Evolutionary conservation across 2,797 vertebrate species (phyloP), one percentile per base, ranked within the genome.

Genomic region (Pelochelys cantorii): DNA sequence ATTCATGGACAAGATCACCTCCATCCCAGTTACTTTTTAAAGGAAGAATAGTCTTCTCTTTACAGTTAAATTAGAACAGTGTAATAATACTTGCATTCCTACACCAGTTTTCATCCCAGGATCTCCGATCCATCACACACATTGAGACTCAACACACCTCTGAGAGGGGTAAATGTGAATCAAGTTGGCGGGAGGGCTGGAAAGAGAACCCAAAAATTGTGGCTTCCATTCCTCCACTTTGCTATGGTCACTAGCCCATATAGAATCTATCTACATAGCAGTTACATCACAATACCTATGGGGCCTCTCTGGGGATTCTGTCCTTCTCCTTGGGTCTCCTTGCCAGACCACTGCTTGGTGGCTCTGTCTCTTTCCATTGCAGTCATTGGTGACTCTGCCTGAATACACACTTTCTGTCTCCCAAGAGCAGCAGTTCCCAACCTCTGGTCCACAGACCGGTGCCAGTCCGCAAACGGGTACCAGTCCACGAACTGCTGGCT

Each of bases 121-220:
- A 79, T 5, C 62, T 83, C 14, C 79, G 42, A 89, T 11, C 55
- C 79, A 90, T 86, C 48, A 42, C n/a, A 71, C 90, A 56, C 52
- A 74, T 65, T 65, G 17, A n/a, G 25, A 42, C 65, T 13, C 88
- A 81, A 79, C 52, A 83, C 5, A 75, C 0, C 0, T 0, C 85
- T 52, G 89, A 88, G 48, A 34, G 0, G 59, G 27, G 42, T 15
- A 81, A 86, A 79, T 65, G 31, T 27, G 29, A 3, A n/a, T 31
- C 62, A 65, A 15, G 14, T 57, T 53, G 93, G 80, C 57, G 79
- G 78, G 52, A 68, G 2, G 83, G 78, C 1, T 91, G 80, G 84
- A 90, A 92, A 81, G 87, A 95, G 92, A 4, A 14, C 15, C 37
- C 11, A 52, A 54, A 84, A 71, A 74, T 81, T 79, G 90, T 86